Percentiles rank a stretch among this genome's conserved stretches.
Evolutionary conservation across 2,888 invertebrate genomes (phyloP).

Genomic region (Dolichomitus sp.): DNA sequence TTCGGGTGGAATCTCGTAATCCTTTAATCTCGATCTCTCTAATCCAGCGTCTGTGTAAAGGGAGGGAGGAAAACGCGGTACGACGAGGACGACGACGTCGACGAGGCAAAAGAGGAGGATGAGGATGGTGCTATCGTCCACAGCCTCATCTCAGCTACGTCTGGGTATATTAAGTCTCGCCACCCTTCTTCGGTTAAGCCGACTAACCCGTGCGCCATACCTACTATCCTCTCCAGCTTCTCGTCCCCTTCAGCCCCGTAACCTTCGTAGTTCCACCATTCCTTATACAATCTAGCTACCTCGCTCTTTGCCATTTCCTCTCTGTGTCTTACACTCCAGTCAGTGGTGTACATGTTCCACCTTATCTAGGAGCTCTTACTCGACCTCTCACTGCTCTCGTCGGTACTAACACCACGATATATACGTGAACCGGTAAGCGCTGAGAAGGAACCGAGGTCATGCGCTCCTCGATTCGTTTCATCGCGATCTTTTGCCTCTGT

Average conservation of each 20-base stretch:
- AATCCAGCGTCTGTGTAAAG: constrained; percentile 49
- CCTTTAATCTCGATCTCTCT: constrained; percentile 69
- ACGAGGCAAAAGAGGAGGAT: constrained; percentile 4
- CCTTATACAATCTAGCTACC: constrained; percentile 60
- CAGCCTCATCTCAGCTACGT: constrained; percentile 66
- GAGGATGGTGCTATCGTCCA: constrained; percentile 65
- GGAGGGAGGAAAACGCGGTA: background rate
- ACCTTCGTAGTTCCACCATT: constrained; percentile 58
- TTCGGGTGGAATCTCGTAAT: constrained; percentile 70
- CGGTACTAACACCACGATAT: constrained; percentile 5
- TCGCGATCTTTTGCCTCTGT: constrained; percentile 63
- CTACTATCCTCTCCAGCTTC: constrained; percentile 50
- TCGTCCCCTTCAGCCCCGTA: constrained; percentile 48
- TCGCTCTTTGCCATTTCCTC: constrained; percentile 42
- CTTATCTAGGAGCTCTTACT: constrained; percentile 37
- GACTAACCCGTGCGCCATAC: constrained; percentile 59
- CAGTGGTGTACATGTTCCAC: constrained; percentile 25
- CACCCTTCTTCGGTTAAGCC: constrained; percentile 69
- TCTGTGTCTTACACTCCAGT: constrained; percentile 38
- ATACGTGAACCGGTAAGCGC: constrained; percentile 25
- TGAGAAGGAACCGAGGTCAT: constrained; percentile 27
- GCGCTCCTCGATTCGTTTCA: constrained; percentile 57
- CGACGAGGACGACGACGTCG: background rate
- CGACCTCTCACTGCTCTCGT: constrained; percentile 23
- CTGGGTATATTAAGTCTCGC: constrained; percentile 69